Evolutionary conservation across 2,113 vertebrate genomes (phyloP), one percentile per base, ranked within the genome.

Genomic region (Prochilodus magdalenae): DNA sequence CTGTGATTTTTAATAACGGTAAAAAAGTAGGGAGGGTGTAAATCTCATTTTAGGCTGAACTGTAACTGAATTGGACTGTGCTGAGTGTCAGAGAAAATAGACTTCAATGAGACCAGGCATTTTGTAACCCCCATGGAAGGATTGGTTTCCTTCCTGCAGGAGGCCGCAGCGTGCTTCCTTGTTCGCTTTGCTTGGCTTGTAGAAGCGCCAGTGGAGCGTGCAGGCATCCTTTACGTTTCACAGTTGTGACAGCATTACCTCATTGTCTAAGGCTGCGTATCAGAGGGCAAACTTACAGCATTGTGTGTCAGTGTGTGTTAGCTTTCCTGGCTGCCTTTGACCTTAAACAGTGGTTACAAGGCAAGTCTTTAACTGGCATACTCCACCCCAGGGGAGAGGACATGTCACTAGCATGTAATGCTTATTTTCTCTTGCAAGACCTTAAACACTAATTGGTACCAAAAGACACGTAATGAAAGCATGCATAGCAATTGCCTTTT

Each of bases 201-300:
- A 65, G 72, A 24, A 59, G n/a, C 10, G 40, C 65, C 30, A 44
- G 16, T 20, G 30, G 76, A 27, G 62, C 14, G 27, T 65, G 53
- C 8, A 69, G 4, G 26, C 51, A 0, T 18, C 26, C 16, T 63
- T 73, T 67, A 57, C 29, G 33, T 51, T 80, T 36, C 67, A 72
- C 57, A 55, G 66, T 76, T 80, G 65, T 66, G 81, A 80, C 69
- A 83, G 27, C 63, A 66, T 84, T 76, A 51, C 47, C 65, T 78
- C n/a, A 47, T 73, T 74, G 55, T 71, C 79, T 2, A n/a, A 74
- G 63, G 57, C 36, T 82, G 30, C 73, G 69, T 67, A 29, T 62
- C 51, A 55, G 44, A 10, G 69, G 65, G 2, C 44, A 15, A 44
- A 29, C 53, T 70, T n/a, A 57, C 57, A 73, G 73, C 79, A 5